Conservation (phyloP, 2,888 invertebrate species). For the Zhuqinia jingwanae region DNA sequence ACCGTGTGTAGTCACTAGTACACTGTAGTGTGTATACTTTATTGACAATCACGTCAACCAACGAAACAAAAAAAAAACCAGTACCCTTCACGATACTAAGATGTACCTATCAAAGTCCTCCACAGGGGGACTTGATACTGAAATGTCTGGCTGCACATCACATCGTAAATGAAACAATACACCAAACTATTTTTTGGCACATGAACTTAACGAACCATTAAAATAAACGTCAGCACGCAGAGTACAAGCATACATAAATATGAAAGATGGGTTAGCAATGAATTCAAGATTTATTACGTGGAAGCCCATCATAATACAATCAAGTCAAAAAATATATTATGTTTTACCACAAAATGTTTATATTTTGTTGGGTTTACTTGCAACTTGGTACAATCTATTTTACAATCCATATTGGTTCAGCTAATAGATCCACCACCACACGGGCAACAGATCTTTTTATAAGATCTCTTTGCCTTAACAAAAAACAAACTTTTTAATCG, state of each 20-base stretch:
- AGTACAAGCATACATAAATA: not conserved
- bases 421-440: too few species aligned
- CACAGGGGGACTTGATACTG: slow-evolving; percentile 24
- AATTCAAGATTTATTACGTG: not conserved
- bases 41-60: slow-evolving; percentile 2
- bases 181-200: slow-evolving; percentile 53
- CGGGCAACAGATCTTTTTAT: too few species aligned
- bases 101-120: slow-evolving; percentile 56
- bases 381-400: too few species aligned
- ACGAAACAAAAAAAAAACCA: slow-evolving; percentile 5
- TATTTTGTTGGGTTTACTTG: not conserved
- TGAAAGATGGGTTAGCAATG: not conserved
- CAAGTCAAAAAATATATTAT: not conserved
- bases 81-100: not conserved
- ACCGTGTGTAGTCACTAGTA: too few species aligned
- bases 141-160: slow-evolving; percentile 20
- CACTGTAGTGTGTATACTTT: not conserved
- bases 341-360: not conserved
- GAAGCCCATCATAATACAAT: slow-evolving; percentile 14
- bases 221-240: slow-evolving; percentile 3
- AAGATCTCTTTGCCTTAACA: too few species aligned
- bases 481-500: not conserved
- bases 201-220: slow-evolving; percentile 54
- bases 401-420: too few species aligned
- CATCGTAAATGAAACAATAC: slow-evolving; percentile 34